phyloP scores from a whole-genome alignment of 2,113 vertebrate genomes.

The Chamaea fasciata region DNA sequence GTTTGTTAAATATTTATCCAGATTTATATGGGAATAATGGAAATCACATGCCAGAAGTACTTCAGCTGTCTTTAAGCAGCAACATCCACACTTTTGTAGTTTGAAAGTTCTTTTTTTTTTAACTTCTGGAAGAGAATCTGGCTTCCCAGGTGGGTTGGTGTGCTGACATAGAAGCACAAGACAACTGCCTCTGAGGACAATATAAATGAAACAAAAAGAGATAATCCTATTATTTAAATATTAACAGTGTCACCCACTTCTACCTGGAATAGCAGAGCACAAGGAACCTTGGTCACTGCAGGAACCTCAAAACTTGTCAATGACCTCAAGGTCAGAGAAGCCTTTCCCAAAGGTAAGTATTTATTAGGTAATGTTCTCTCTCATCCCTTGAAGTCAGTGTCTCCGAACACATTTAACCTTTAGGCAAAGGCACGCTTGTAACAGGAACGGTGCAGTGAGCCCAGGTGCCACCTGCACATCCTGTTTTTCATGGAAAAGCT shows the following conservation, averaged over 20 bases:
- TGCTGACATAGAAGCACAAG: not conserved
- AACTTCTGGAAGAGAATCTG: not conserved
- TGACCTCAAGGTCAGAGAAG: not conserved
- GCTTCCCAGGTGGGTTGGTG: not conserved
- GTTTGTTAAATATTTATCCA: constrained; percentile 35
- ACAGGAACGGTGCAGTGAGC: not conserved
- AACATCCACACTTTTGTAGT: not conserved
- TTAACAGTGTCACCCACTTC: not conserved
- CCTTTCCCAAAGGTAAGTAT: not conserved
- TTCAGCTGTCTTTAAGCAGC: not conserved
- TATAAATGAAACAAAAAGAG: not conserved
- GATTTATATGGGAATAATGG: not conserved
- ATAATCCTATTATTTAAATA: not conserved
- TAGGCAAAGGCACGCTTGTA: not conserved
- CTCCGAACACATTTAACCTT: not conserved
- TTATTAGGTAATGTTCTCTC: not conserved
- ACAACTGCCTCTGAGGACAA: not conserved
- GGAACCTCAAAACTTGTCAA: not conserved
- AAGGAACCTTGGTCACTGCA: not conserved
- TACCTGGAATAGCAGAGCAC: not conserved
- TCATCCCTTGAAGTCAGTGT: not conserved
- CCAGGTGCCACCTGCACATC: not conserved
- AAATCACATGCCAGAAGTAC: not conserved
- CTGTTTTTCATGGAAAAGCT: not conserved
- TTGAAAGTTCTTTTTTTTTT: not conserved